Conservation (phyloP, 2,797 vertebrate genomes). For the Aselliscus stoliczkanus region DNA sequence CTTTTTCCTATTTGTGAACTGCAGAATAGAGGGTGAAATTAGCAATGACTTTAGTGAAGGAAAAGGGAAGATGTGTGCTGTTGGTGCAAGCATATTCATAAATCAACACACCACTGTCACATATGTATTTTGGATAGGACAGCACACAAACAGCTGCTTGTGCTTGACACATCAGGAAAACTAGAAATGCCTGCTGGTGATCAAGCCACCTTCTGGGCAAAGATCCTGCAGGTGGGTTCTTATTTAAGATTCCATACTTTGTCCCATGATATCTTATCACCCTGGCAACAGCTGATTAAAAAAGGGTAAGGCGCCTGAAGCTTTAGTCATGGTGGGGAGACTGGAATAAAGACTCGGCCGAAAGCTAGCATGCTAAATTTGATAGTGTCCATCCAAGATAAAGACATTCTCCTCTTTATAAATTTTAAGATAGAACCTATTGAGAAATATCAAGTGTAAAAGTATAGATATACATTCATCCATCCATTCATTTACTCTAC, state of each 20-base stretch:
- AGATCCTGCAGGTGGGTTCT: background rate
- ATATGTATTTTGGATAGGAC: background rate
- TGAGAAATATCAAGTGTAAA: background rate
- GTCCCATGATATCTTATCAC: background rate
- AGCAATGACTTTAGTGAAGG: background rate
- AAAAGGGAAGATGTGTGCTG: background rate
- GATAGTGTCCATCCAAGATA: background rate
- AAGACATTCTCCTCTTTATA: background rate
- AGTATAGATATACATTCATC: background rate
- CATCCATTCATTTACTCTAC: background rate
- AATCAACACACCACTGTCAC: background rate
- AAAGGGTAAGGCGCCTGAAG: background rate
- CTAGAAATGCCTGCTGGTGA: background rate
- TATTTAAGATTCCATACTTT: background rate
- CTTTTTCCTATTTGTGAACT: background rate
- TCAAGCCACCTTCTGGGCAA: background rate
- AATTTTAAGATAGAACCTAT: background rate
- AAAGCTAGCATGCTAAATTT: background rate
- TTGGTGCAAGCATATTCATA: background rate
- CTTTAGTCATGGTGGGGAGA: background rate
- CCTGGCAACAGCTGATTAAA: background rate
- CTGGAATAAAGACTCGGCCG: background rate
- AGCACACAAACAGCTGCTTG: background rate
- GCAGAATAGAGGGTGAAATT: background rate
- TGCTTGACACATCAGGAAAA: background rate